These are phyloP conservation scores for Porites evermanni DNA, from an alignment of 92 coral and sea anemone species.

Conservation along the genomic window DNA sequence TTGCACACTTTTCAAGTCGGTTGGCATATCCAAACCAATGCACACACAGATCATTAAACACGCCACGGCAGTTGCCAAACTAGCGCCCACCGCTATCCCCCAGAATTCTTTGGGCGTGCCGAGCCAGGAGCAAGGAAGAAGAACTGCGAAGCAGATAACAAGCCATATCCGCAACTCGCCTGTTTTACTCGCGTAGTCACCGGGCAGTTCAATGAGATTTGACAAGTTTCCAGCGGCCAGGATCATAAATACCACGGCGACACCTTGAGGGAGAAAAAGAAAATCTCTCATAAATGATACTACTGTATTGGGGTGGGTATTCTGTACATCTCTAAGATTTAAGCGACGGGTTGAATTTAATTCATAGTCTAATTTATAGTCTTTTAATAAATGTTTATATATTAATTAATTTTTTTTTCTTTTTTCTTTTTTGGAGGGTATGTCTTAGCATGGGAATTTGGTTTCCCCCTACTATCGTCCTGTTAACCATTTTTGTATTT, in stretches of 20 bases:
- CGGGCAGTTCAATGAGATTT: constrained; percentile 71
- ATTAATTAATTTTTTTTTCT: too few species aligned
- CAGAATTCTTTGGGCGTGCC: constrained; percentile 98
- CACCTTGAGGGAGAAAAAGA: constrained; percentile 65
- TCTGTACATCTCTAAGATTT: too few species aligned
- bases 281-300: neutral
- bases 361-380: too few species aligned
- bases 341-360: too few species aligned
- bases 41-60: constrained; percentile 82
- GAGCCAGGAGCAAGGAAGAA: constrained; percentile 92
- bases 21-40: constrained; percentile 76
- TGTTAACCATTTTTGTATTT: too few species aligned
- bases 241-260: constrained; percentile 84
- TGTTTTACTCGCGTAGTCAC: constrained; percentile 27
- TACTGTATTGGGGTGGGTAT: neutral
- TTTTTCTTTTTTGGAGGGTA: too few species aligned
- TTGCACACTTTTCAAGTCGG: constrained; percentile 59
- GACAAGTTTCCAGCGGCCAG: constrained; percentile 89
- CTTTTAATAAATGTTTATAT: too few species aligned
- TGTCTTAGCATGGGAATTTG: too few species aligned
- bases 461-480: too few species aligned
- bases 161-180: constrained; percentile 88
- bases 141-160: constrained; percentile 75
- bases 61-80: constrained; percentile 86
- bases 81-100: constrained; percentile 94